Evolutionary conservation across 2,888 invertebrate genomes (phyloP), one percentile per base, ranked within the genome.

Genomic region (Diplazon laetatorius): DNA sequence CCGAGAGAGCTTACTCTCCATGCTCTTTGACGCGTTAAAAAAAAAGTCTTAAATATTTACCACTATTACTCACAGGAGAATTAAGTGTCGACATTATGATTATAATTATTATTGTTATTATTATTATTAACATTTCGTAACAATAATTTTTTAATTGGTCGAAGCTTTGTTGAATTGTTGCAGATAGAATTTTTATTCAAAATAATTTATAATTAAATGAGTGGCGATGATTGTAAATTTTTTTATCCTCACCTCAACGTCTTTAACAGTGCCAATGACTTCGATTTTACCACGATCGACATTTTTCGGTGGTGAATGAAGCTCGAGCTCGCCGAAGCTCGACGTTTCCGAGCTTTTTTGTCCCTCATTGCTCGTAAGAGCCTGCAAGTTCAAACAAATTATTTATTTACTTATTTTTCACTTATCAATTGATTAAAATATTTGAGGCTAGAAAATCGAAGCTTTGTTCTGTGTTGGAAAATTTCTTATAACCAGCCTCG

Each of bases 401-500:
- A 42, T n/a, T n/a, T n/a, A n/a, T n/a, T n/a, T n/a, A n/a, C n/a
- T n/a, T n/a, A n/a, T n/a, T n/a, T n/a, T n/a, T n/a, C n/a, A n/a
- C n/a, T n/a, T n/a, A n/a, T n/a, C n/a, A n/a, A n/a, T n/a, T n/a
- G n/a, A n/a, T n/a, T n/a, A n/a, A n/a, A n/a, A n/a, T n/a, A n/a
- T n/a, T n/a, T n/a, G n/a, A n/a, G n/a, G n/a, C n/a, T n/a, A n/a
- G n/a, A n/a, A n/a, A n/a, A n/a, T n/a, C n/a, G n/a, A n/a, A 30
- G 30, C 30, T 30, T 30, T 30, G 30, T 30, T 6, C 30, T 6
- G 6, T 30, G 30, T 30, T 57, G 10, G 22, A 37, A 39, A 30
- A 52, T n/a, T n/a, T n/a, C n/a, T n/a, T n/a, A 16, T 18, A 52
- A n/a, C 14, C 18, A 78, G 92, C 91, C 20, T 92, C 91, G 37